These are phyloP conservation scores for Nemotelus pantherinus DNA, from an alignment of 2,888 invertebrate species.

Conservation along the genomic window DNA sequence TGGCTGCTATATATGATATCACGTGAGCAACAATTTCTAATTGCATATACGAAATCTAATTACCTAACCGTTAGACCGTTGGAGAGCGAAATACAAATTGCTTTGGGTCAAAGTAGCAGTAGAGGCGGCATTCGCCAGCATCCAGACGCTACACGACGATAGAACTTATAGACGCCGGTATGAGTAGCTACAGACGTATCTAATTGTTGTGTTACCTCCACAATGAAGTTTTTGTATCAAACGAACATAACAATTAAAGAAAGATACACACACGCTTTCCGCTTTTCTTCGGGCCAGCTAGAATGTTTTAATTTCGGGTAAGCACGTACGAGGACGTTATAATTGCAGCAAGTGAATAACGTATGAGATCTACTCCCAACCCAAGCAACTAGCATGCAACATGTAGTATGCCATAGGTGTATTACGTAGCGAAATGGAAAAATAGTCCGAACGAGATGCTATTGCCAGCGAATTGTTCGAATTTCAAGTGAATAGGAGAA, in stretches of 20 bases:
- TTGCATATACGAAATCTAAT: slow-evolving; percentile 54
- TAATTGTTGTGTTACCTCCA: neutral
- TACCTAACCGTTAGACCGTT: slow-evolving; percentile 55
- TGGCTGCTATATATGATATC: slow-evolving; percentile 15
- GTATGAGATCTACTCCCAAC: too few relatives aligned
- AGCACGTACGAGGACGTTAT: slow-evolving; percentile 30
- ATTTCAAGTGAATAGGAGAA: too few relatives aligned
- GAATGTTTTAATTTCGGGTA: slow-evolving; percentile 19
- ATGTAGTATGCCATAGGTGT: too few relatives aligned
- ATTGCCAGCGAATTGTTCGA: too few relatives aligned
- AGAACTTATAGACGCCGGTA: neutral
- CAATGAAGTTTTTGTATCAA: neutral
- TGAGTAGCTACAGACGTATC: neutral
- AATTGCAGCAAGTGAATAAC: neutral
- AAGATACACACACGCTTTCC: neutral
- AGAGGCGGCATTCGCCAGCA: neutral
- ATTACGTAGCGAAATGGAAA: too few relatives aligned
- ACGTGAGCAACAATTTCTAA: slow-evolving; percentile 38
- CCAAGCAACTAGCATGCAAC: too few relatives aligned
- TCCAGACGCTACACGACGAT: neutral
- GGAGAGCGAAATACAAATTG: slow-evolving; percentile 38
- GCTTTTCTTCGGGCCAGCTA: neutral
- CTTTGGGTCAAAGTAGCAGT: neutral
- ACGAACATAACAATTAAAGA: neutral
- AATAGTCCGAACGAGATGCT: too few relatives aligned